Conservation (phyloP, 2,888 invertebrate species). For the Dugesia japonica region DNA sequence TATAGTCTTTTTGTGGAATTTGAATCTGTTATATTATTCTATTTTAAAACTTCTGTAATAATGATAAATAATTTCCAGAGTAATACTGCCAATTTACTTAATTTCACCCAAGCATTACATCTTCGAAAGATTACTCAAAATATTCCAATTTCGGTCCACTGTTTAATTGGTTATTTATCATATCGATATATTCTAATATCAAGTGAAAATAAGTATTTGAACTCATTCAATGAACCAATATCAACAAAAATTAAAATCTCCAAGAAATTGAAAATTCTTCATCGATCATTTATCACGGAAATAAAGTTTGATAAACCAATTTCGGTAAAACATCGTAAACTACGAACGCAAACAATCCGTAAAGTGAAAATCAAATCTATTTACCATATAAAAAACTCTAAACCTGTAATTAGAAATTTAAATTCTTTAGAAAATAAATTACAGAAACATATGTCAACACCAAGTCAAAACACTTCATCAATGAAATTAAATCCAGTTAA, state of each 20-base stretch:
- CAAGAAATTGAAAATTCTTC: background rate
- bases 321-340: background rate
- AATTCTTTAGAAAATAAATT: background rate
- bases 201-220: background rate
- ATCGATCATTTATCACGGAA: background rate
- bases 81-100: background rate
- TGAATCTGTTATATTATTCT: background rate
- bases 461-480: background rate
- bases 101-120: background rate
- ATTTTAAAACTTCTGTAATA: background rate
- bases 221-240: background rate
- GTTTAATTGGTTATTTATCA: background rate
- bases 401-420: background rate
- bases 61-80: background rate
- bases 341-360: background rate
- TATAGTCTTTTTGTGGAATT: background rate
- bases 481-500: background rate
- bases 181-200: background rate
- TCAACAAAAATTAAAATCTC: background rate
- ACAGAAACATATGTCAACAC: background rate
- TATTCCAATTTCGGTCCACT: background rate
- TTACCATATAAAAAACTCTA: background rate
- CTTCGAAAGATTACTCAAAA: background rate
- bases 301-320: background rate
- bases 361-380: background rate